phyloP scores from a whole-genome alignment of 2,797 vertebrate species.

The Squalus acanthias region DNA sequence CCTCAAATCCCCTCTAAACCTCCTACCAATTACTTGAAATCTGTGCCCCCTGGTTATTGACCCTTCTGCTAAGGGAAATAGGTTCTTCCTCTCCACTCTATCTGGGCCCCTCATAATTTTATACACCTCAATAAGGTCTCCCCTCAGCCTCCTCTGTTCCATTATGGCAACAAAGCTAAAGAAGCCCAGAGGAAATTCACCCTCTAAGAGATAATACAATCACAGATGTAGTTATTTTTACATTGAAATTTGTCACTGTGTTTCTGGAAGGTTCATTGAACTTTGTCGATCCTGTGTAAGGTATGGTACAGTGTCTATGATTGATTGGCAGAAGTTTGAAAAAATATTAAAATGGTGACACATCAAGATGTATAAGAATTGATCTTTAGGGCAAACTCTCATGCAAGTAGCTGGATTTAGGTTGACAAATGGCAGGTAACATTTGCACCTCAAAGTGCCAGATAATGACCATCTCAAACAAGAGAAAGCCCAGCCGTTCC shows the following conservation, averaged over 20 bases:
- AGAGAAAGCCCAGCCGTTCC: not conserved
- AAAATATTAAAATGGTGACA: not conserved
- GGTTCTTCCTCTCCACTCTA: no score
- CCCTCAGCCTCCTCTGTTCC: no score
- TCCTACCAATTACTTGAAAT: no score
- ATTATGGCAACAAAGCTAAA: not conserved
- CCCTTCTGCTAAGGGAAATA: no score
- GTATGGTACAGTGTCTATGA: not conserved
- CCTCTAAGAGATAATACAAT: not conserved
- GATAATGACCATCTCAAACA: not conserved
- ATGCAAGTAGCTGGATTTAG: not conserved
- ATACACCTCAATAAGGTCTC: no score
- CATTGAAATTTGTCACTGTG: not conserved
- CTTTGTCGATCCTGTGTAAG: not conserved
- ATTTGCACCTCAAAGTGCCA: not conserved
- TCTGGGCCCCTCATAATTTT: no score
- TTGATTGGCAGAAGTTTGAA: not conserved
- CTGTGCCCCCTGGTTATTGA: no score
- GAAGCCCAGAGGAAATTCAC: not conserved
- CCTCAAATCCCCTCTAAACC: no score
- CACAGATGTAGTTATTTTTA: not conserved
- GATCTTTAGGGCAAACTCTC: not conserved
- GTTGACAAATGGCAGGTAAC: not conserved
- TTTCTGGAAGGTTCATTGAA: not conserved
- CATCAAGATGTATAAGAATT: not conserved